Conservation (phyloP, 2,797 vertebrate genomes). For the Notolepis coatsorum region DNA sequence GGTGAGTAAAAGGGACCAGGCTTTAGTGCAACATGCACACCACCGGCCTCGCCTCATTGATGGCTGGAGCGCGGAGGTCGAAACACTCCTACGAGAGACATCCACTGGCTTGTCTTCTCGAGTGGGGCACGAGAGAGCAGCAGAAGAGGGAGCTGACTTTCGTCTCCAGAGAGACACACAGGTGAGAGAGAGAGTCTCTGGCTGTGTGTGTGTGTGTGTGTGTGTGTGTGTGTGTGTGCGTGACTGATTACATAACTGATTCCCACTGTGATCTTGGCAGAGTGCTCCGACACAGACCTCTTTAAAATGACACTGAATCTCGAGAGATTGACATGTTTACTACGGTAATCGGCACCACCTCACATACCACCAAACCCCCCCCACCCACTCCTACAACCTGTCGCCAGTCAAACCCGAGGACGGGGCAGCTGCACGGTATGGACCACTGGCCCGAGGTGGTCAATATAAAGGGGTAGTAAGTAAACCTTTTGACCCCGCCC, state of each 20-base stretch:
- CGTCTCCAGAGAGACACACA: slow-evolving; percentile 8
- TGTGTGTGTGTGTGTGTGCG: background rate
- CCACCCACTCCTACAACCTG: background rate
- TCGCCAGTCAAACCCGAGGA: background rate
- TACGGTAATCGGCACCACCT: background rate
- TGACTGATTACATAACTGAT: slow-evolving; percentile 5
- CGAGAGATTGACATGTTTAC: slow-evolving; percentile 61
- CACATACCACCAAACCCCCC: slow-evolving; percentile 5
- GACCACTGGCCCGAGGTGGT: slow-evolving; percentile 18
- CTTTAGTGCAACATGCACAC: background rate
- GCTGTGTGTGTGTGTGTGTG: background rate
- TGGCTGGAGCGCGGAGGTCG: no score
- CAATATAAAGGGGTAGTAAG: slow-evolving; percentile 24
- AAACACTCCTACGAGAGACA: no score
- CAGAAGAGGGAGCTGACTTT: no score
- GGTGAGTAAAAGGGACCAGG: no score
- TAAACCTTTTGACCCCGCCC: slow-evolving; percentile 21
- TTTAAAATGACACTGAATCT: slow-evolving; percentile 14
- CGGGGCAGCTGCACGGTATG: slow-evolving; percentile 3
- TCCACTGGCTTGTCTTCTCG: no score
- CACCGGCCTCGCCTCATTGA: background rate
- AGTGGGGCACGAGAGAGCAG: no score
- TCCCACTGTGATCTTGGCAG: background rate
- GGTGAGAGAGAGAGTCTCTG: background rate
- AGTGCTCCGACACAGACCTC: slow-evolving; percentile 17